Conservation (phyloP, 2,888 invertebrate genomes). For the Acanthosepion esculentum region DNA sequence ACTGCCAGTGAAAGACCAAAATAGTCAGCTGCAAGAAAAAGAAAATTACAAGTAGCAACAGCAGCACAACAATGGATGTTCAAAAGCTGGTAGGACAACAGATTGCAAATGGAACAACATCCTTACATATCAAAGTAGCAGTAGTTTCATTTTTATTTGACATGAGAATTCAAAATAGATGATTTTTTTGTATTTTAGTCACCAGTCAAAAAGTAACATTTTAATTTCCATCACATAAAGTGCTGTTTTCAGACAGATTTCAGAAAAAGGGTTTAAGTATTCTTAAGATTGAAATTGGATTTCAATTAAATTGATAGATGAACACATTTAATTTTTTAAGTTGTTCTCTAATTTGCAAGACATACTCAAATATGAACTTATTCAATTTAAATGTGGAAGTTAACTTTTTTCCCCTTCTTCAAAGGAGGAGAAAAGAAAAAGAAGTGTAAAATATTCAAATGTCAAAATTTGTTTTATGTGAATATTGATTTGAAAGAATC, state of each 20-base stretch:
- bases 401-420: not conserved
- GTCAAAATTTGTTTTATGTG: not conserved
- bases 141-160: not conserved
- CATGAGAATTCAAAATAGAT: not conserved
- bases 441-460: not conserved
- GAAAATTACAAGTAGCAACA: not conserved
- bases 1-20: slow-evolving; percentile 11
- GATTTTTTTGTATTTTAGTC: not conserved
- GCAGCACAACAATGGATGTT: slow-evolving; percentile 21
- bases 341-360: not conserved
- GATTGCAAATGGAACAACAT: not conserved
- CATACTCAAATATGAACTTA: not conserved
- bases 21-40: not conserved
- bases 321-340: not conserved
- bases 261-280: not conserved
- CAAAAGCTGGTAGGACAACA: slow-evolving; percentile 11
- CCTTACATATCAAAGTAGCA: not conserved
- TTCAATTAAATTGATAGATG: not conserved
- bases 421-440: not conserved
- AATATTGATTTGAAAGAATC: not conserved
- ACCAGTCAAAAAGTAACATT: not conserved
- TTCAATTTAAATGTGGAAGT: too few species aligned
- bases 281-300: not conserved
- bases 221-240: not conserved
- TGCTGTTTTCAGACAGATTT: not conserved